Conservation (phyloP, 1,140 invertebrate species). For the Macrosteles quadrilineatus region DNA sequence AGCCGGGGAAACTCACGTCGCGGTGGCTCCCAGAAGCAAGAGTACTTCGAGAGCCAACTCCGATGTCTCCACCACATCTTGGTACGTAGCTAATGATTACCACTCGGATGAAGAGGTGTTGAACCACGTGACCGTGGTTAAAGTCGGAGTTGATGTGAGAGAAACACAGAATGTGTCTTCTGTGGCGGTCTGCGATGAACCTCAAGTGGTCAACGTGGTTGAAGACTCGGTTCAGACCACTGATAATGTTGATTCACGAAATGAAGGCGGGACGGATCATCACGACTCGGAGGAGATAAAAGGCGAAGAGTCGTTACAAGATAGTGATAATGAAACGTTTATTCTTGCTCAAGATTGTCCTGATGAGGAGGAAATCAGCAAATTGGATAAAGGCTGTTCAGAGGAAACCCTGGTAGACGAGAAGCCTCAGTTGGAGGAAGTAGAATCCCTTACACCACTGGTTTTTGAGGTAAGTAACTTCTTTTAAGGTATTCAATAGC, state of each 20-base stretch:
- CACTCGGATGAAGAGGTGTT: constrained; percentile 29
- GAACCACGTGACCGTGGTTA: constrained; percentile 26
- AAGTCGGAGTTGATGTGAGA: constrained; percentile 27
- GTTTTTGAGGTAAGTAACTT: too few species aligned
- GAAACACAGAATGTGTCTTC: constrained; percentile 18
- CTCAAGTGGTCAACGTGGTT: constrained; percentile 37
- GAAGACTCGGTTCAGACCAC: neutral
- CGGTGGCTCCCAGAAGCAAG: constrained; percentile 47
- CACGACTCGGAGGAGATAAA: neutral
- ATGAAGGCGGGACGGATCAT: neutral
- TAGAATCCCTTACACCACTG: too few species aligned
- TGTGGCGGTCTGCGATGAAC: constrained; percentile 28
- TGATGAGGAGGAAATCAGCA: neutral
- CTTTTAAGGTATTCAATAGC: too few species aligned
- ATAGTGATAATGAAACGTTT: constrained; percentile 4
- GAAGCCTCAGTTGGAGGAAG: too few species aligned
- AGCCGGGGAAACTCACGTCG: constrained; percentile 40
- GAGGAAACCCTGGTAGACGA: too few species aligned
- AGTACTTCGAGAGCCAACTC: constrained; percentile 40
- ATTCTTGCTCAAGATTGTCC: constrained; percentile 1
- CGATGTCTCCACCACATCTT: constrained; percentile 44
- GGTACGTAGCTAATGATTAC: constrained; percentile 49
- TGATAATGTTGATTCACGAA: constrained; percentile 6
- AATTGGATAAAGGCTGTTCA: too few species aligned
- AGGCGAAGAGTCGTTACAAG: neutral